phyloP scores from a whole-genome alignment of 2,888 invertebrate genomes.

The Junonia oenone region DNA sequence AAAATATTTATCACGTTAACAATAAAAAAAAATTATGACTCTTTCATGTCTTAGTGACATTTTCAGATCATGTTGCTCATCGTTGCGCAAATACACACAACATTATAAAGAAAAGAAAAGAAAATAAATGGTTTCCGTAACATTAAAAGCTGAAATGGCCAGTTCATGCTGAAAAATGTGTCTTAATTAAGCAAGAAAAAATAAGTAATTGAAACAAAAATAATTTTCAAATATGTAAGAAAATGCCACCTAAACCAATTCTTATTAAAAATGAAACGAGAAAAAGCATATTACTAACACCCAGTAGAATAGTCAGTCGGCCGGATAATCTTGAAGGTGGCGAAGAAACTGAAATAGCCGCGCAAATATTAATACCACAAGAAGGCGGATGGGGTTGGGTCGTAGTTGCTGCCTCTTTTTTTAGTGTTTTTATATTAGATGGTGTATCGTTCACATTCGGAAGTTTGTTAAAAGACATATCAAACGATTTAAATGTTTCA shows the following conservation, averaged over 20 bases:
- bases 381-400: constrained; percentile 73
- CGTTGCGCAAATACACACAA: no score
- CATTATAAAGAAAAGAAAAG: no score
- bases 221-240: not conserved
- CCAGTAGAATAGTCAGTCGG: constrained; percentile 46
- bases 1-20: no score
- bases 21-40: no score
- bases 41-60: no score
- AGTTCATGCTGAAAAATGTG: not conserved
- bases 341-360: constrained; percentile 66
- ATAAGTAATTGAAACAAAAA: not conserved
- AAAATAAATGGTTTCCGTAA: no score
- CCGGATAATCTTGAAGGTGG: constrained; percentile 49
- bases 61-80: no score
- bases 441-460: constrained; percentile 63
- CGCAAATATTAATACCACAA: constrained; percentile 60
- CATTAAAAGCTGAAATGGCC: no score
- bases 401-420: constrained; percentile 54
- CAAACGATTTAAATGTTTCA: constrained; percentile 44
- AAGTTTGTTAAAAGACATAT: constrained; percentile 51
- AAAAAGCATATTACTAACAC: constrained; percentile 45
- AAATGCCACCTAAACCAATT: constrained; percentile 35
- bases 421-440: constrained; percentile 51
- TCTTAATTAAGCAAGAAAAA: not conserved
- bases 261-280: constrained; percentile 35